A percentile compares a stretch with the other conserved stretches of the same genome.
Evolutionary conservation across 2,113 vertebrate genomes (phyloP).

Genomic region (Oophaga pumilio): DNA sequence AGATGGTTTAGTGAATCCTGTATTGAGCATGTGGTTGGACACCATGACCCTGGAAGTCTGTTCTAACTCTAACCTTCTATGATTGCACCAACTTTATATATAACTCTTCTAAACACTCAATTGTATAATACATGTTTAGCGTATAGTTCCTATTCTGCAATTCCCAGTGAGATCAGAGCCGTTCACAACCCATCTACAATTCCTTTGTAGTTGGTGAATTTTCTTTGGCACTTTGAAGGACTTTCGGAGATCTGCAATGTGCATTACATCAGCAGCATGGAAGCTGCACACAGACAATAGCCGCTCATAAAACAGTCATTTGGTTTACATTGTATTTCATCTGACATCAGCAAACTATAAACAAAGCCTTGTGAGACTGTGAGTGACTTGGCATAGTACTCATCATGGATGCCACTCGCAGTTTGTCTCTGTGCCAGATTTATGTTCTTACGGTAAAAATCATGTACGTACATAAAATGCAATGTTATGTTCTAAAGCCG

Average conservation of each 20-base stretch:
- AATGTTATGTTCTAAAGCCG: neutral
- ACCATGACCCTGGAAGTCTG: no score
- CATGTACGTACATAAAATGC: neutral
- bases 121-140: neutral
- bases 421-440: neutral
- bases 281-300: constrained; percentile 43
- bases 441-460: neutral
- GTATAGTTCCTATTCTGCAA: neutral
- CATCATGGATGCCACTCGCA: neutral
- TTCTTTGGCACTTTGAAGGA: constrained; percentile 20
- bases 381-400: neutral
- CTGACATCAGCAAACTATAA: constrained; percentile 47
- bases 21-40: no score
- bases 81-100: neutral
- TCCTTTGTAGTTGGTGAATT: constrained; percentile 8
- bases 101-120: neutral
- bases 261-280: constrained; percentile 49
- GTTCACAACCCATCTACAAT: neutral
- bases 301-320: constrained; percentile 32
- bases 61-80: no score
- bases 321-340: constrained; percentile 38
- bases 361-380: constrained; percentile 26
- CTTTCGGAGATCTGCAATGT: constrained; percentile 42
- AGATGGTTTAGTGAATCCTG: no score
- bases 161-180: neutral